Conservation (phyloP, 2,888 invertebrate species). For the Emmelina monodactyla region DNA sequence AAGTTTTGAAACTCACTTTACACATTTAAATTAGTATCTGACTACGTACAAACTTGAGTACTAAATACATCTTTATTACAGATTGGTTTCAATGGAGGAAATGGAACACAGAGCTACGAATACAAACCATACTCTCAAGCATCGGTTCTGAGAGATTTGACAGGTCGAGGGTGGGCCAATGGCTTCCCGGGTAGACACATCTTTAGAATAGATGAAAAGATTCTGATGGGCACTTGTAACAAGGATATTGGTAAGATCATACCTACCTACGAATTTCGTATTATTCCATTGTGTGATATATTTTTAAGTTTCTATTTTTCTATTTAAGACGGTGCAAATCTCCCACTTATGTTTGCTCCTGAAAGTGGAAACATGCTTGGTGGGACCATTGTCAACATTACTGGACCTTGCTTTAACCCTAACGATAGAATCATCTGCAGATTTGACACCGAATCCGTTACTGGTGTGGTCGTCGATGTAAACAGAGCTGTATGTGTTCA, state of each 20-base stretch:
- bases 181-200: slow-evolving; percentile 90
- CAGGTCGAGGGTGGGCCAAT: slow-evolving; percentile 86
- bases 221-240: slow-evolving; percentile 91
- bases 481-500: slow-evolving; percentile 92
- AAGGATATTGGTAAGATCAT: slow-evolving; percentile 83
- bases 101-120: slow-evolving; percentile 88
- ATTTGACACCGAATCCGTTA: slow-evolving; percentile 82
- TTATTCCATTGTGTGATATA: too few relatives aligned
- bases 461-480: slow-evolving; percentile 77
- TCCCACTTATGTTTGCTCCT: slow-evolving; percentile 88
- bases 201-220: slow-evolving; percentile 94
- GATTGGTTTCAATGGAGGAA: slow-evolving; percentile 97
- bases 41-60: too few relatives aligned
- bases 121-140: slow-evolving; percentile 91
- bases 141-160: slow-evolving; percentile 83
- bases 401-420: slow-evolving; percentile 90
- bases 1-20: slow-evolving; percentile 56
- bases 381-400: slow-evolving; percentile 94
- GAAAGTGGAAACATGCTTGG: slow-evolving; percentile 98
- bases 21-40: too few relatives aligned
- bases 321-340: slow-evolving; percentile 75
- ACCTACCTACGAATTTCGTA: too few relatives aligned
- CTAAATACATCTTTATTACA: slow-evolving; percentile 28
- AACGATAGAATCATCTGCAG: slow-evolving; percentile 81
- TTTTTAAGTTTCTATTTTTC: too few relatives aligned